Evolutionary conservation across 2,888 invertebrate species (phyloP).

Genomic region (Byasa hedistus): DNA sequence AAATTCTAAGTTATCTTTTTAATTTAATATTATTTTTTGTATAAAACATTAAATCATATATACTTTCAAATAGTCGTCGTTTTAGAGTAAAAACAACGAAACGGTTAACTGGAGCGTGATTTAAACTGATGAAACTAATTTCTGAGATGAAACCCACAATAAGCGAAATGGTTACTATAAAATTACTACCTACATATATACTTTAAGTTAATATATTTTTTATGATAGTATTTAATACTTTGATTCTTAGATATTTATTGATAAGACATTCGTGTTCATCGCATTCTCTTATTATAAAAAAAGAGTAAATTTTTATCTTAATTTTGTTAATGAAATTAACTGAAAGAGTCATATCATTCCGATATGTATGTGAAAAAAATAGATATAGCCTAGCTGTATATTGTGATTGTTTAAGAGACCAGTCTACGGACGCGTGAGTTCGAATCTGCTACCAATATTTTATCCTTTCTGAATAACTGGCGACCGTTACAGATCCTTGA

Average conservation of each 20-base stretch:
- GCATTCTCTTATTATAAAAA: no score
- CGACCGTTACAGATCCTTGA: not conserved
- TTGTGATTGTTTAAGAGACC: constrained; percentile 95
- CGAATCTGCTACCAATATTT: constrained; percentile 1
- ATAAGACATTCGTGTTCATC: no score
- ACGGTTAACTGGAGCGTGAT: not conserved
- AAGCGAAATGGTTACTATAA: not conserved
- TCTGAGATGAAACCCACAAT: not conserved
- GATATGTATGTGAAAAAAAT: constrained; percentile 40
- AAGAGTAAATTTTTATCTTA: no score
- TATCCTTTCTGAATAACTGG: not conserved
- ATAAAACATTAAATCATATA: no score
- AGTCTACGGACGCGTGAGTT: constrained; percentile 74
- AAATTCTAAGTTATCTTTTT: no score
- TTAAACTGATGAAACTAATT: not conserved
- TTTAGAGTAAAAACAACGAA: not conserved
- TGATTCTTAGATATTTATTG: no score
- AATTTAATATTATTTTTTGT: no score
- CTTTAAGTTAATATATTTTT: no score
- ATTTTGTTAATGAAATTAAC: no score
- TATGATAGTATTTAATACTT: no score
- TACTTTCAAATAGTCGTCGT: no score
- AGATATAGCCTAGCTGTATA: constrained; percentile 94
- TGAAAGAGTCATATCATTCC: no score
- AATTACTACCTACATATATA: not conserved